Percentiles rank a stretch among this genome's conserved stretches.
Evolutionary conservation across 1,140 invertebrate genomes (phyloP).

Genomic region (Hestina assimilis): DNA sequence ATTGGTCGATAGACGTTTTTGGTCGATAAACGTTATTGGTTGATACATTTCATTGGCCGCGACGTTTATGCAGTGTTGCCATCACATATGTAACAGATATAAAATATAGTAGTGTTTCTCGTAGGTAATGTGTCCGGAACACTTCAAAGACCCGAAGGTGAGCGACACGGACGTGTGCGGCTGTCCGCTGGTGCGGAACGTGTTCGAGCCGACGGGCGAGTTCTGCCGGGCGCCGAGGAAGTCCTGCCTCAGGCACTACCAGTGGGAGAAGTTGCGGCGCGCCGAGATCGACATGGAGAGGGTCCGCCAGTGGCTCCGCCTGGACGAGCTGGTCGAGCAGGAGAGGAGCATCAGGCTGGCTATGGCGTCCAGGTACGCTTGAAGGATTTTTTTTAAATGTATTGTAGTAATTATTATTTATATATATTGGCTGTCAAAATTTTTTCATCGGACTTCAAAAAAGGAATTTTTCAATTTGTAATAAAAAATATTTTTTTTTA

Average conservation of each 20-base stretch:
- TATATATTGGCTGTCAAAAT: no score
- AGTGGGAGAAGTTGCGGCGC: constrained; percentile 96
- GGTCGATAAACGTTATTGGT: no score
- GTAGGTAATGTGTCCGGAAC: constrained; percentile 95
- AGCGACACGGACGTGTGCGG: constrained; percentile 92
- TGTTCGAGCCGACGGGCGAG: constrained; percentile 86
- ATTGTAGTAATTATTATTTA: not conserved
- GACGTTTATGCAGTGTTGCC: no score
- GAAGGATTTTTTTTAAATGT: not conserved
- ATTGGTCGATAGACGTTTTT: no score
- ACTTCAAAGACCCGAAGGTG: constrained; percentile 97
- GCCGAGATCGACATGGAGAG: constrained; percentile 92
- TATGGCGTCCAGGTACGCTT: constrained; percentile 85
- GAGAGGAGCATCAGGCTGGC: constrained; percentile 92
- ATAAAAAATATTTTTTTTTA: no score
- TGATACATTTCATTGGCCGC: no score
- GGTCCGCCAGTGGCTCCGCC: constrained; percentile 92
- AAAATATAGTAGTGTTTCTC: no score
- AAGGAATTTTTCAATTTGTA: no score
- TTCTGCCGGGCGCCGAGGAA: constrained; percentile 94
- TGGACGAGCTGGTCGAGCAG: constrained; percentile 97
- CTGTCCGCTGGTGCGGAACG: constrained; percentile 90
- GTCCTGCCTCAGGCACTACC: constrained; percentile 93
- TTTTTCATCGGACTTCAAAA: not conserved
- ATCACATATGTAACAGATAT: no score